Evolutionary conservation across 2,888 invertebrate genomes (phyloP), one percentile per base, ranked within the genome.

Genomic region (Tuberolachnus salignus): DNA sequence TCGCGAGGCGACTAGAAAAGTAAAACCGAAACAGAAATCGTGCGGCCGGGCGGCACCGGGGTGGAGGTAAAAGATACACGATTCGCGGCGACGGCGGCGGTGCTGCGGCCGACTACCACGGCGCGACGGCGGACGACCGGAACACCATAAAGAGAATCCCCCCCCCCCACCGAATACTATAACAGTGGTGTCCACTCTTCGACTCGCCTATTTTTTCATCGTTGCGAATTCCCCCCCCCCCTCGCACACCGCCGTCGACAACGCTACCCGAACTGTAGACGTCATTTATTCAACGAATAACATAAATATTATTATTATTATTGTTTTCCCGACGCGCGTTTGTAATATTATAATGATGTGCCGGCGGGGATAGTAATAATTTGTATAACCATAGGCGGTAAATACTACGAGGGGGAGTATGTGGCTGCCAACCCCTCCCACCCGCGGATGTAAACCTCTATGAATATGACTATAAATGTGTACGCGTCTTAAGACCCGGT

Each of bases 21-120:
- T 51, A 42, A 53, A 51, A 73, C 63, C 53, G 8, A 49, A 63
- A 74, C 51, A 73, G 63, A 53, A 73, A 73, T 63, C 51, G 49
- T 49, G 10, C 16, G 1, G 4, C 14, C 11, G 13, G 13, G 34
- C 16, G 13, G 34, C 16, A 11, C 42, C 51, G 13, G n/a, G 73
- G 73, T 74, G 51, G 73, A 53, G 73, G 72, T 71, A 51, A 19
- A 21, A 21, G 72, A 73, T 34, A 59, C 59, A 21, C 49, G 61
- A 21, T 19, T 59, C 46, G 3, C 44, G 71, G n/a, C 53, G 19
- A 0, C 70, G 51, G 19, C 55, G 9, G 42, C 19, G 34, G 19
- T 63, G 44, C 63, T 11, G 42, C 69, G 53, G 55, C 53, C 53
- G 53, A 21, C 26, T 16, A 49, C 10, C n/a, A 34, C 34, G 34